phyloP scores from a whole-genome alignment of 2,888 invertebrate genomes.

The Sympetrum striolatum region DNA sequence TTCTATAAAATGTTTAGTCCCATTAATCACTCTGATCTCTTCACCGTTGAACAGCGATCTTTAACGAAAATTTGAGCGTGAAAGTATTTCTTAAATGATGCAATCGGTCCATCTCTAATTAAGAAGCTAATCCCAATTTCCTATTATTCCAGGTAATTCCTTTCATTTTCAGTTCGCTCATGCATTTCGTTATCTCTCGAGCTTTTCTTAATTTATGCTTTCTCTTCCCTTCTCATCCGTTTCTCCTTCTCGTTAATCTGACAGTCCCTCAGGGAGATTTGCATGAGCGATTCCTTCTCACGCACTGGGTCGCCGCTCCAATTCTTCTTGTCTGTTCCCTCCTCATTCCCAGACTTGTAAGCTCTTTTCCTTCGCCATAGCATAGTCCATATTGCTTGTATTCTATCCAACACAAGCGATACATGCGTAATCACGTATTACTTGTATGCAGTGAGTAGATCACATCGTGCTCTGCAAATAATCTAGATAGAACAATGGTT shows the following conservation, averaged over 20 bases:
- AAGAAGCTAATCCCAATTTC: not conserved
- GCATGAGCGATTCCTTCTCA: conserved; percentile 26
- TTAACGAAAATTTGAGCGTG: no score
- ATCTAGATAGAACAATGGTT: no score
- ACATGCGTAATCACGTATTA: no score
- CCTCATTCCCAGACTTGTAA: not conserved
- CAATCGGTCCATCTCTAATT: no score
- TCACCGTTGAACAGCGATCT: no score
- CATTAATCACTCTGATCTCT: no score
- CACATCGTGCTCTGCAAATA: no score
- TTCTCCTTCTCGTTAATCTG: not conserved
- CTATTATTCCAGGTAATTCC: not conserved
- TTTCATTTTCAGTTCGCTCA: not conserved
- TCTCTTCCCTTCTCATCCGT: not conserved
- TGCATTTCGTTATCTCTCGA: not conserved
- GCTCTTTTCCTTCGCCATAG: not conserved
- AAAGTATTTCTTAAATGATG: no score
- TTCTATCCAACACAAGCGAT: not conserved
- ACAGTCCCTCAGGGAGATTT: not conserved
- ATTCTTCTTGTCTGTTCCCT: not conserved
- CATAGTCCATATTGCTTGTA: not conserved
- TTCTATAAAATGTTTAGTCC: no score
- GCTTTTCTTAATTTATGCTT: not conserved
- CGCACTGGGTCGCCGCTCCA: not conserved
- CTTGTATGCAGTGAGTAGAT: no score